A percentile compares a stretch with the other conserved stretches of the same genome.
phyloP scores from a whole-genome alignment of 1,140 invertebrate species.

The Cydia pomonella region DNA sequence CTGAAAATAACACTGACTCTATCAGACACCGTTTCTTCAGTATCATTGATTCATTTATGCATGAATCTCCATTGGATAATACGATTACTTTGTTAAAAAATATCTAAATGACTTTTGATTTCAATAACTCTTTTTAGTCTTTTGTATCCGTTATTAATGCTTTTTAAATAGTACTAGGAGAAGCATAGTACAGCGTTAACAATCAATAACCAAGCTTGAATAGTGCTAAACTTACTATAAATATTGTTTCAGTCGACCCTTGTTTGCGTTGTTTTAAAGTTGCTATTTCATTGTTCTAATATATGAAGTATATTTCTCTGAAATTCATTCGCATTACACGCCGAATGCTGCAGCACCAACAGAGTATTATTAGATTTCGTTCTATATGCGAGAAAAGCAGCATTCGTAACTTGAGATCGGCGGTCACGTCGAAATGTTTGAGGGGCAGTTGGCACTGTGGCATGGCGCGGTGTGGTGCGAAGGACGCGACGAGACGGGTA shows the following conservation, averaged over 20 bases:
- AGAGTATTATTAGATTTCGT: not conserved
- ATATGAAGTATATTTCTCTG: conserved; percentile 20
- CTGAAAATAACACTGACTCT: conserved; percentile 57
- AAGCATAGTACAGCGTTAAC: conserved; percentile 70
- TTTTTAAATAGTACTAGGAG: conserved; percentile 71
- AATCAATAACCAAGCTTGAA: conserved; percentile 63
- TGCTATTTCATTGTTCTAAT: conserved; percentile 29
- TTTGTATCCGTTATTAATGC: conserved; percentile 67
- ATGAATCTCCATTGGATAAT: conserved; percentile 71
- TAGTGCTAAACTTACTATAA: conserved; percentile 60
- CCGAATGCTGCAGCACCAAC: conserved; percentile 52
- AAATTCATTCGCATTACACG: conserved; percentile 36
- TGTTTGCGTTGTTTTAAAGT: conserved; percentile 38
- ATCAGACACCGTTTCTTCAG: conserved; percentile 79
- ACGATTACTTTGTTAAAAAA: conserved; percentile 48
- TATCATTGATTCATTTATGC: conserved; percentile 76
- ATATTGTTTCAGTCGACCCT: conserved; percentile 40
- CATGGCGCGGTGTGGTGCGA: conserved; percentile 32
- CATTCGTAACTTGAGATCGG: conserved; percentile 11
- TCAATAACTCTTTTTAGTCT: conserved; percentile 53
- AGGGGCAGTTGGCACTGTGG: conserved; percentile 46
- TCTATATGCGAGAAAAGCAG: not conserved
- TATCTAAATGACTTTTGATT: conserved; percentile 77
- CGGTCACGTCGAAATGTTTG: not conserved
- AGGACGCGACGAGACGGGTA: conserved; percentile 34